Evolutionary conservation across 1,140 invertebrate species (phyloP).

Genomic region (Mactra quadrangularis): DNA sequence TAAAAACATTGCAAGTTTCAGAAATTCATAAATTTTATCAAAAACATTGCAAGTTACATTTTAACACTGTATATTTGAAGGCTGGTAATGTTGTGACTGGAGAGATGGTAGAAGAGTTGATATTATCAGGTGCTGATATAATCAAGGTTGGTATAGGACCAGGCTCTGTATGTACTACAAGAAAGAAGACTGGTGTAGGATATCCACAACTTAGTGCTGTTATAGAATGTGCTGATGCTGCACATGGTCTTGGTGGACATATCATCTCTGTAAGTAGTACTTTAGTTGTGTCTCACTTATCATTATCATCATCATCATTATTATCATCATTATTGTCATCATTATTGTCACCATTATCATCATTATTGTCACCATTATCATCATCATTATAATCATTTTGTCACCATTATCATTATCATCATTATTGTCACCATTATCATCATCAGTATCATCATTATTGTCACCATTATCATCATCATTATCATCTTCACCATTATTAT

Average conservation of each 20-base stretch:
- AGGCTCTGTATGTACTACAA: slow-evolving; percentile 96
- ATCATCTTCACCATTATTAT: no score
- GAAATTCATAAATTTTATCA: no score
- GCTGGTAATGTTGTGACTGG: slow-evolving; percentile 98
- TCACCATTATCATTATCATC: background rate
- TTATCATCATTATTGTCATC: slow-evolving; percentile 2
- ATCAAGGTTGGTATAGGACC: slow-evolving; percentile 99
- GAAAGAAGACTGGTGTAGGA: slow-evolving; percentile 96
- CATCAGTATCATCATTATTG: slow-evolving; percentile 4
- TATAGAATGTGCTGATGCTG: slow-evolving; percentile 98
- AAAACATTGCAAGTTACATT: no score
- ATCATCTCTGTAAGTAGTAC: slow-evolving; percentile 93
- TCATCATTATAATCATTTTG: background rate
- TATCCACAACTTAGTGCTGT: slow-evolving; percentile 97
- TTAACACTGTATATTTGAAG: slow-evolving; percentile 84
- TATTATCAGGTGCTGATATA: slow-evolving; percentile 96
- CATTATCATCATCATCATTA: background rate
- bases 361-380: background rate
- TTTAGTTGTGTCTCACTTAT: no score
- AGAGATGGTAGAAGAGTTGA: slow-evolving; percentile 98
- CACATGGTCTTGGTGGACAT: slow-evolving; percentile 87
- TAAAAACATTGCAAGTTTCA: no score
- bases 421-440: slow-evolving; percentile 9
- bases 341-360: background rate
- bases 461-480: slow-evolving; percentile 1